These are phyloP conservation scores for Poeciliopsis turrubarensis DNA, from an alignment of 2,113 vertebrate genomes.

Conservation along the genomic window DNA sequence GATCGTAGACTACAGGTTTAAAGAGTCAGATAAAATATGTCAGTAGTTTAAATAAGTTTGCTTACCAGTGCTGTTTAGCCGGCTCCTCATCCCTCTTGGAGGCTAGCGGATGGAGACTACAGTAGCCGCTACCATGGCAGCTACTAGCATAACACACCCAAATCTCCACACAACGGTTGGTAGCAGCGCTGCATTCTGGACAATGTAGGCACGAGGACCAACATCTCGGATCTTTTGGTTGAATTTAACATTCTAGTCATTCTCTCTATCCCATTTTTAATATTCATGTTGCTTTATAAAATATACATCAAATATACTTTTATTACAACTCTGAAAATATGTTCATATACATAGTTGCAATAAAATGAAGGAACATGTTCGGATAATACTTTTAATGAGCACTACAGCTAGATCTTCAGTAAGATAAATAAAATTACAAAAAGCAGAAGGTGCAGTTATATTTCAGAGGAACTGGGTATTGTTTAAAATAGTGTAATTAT, in stretches of 20 bases:
- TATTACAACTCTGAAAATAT: not conserved
- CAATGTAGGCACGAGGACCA: conserved; percentile 1
- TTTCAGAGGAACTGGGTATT: not conserved
- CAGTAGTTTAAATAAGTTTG: not conserved
- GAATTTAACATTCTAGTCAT: not conserved
- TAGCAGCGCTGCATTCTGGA: conserved; percentile 19
- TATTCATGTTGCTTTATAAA: too few relatives aligned
- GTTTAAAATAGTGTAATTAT: not conserved
- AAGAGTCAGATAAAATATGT: not conserved
- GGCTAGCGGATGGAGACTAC: conserved; percentile 1
- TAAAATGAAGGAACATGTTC: too few relatives aligned
- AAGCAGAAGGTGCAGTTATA: not conserved
- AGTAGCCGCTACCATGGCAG: conserved; percentile 19
- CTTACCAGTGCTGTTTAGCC: conserved; percentile 26
- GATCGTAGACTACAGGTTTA: not conserved
- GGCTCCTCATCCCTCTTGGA: conserved; percentile 17
- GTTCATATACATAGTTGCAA: too few relatives aligned
- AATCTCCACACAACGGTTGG: conserved; percentile 11
- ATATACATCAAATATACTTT: not conserved
- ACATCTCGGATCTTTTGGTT: not conserved
- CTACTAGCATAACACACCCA: conserved; percentile 25
- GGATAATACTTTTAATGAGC: not conserved
- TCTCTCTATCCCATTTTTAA: not conserved
- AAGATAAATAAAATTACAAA: not conserved
- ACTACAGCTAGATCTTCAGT: not conserved